Evolutionary conservation across 64 coral and sea anemone genomes (phyloP).

Genomic region (Montipora sp.): DNA sequence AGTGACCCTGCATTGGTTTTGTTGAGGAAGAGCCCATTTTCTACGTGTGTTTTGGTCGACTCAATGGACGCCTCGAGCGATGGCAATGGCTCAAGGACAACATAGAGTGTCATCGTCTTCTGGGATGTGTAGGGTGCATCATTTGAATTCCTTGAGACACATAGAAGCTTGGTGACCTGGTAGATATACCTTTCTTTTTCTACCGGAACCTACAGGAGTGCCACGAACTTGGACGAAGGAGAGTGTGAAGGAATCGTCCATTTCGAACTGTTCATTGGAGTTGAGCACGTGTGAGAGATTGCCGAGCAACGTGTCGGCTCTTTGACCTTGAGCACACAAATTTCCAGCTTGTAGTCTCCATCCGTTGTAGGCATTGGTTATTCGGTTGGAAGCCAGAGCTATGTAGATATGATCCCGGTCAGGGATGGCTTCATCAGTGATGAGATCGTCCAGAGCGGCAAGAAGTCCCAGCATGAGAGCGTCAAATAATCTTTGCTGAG

Average conservation of each 20-base stretch:
- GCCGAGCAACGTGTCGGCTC: no score
- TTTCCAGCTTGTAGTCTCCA: no score
- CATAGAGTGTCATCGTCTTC: not conserved
- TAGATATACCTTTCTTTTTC: not conserved
- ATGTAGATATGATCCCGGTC: no score
- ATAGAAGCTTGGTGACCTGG: not conserved
- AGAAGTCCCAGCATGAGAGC: no score
- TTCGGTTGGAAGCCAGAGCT: no score
- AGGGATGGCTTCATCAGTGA: no score
- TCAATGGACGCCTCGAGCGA: not conserved
- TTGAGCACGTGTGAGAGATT: not conserved
- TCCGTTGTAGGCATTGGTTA: no score
- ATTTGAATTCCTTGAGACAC: not conserved
- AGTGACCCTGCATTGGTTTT: no score
- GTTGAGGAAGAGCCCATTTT: no score
- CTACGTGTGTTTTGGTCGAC: not conserved
- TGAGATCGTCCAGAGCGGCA: no score
- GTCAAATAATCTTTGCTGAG: no score
- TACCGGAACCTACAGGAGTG: not conserved
- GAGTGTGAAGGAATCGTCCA: not conserved
- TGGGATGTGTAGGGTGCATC: not conserved
- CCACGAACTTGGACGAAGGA: not conserved
- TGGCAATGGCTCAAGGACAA: not conserved
- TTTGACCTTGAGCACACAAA: no score
- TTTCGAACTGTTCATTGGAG: conserved; percentile 3